Evolutionary conservation across 1,140 invertebrate species (phyloP), one percentile per base, ranked within the genome.

Genomic region (Lepidurus couesii): DNA sequence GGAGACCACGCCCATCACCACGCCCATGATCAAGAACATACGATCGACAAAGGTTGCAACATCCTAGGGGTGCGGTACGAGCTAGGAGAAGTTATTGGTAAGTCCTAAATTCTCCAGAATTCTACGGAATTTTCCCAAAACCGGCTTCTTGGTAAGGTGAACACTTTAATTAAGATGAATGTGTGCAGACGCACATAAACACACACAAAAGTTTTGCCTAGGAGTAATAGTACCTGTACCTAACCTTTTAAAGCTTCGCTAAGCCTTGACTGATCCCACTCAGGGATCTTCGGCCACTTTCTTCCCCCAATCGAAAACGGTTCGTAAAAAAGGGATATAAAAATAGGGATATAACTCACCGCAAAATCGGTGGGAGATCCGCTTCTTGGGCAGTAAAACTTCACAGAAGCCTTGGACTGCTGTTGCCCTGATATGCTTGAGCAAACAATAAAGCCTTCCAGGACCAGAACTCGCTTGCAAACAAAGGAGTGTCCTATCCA

Each of bases 81-180:
- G 42, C 78, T 83, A 11, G 83, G 83, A n/a, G 83, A 83, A 77
- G 79, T 83, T 42, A 80, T 83, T 42, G 83, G 82, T 82, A 75
- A 79, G 81, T 74, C 42, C 10, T 21, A 65, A 65, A 65, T n/a
- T 34, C 34, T 34, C 34, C 34, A 2, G 34, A 34, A 34, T 34
- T 34, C 34, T 34, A 4, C 34, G 34, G 34, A 34, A 34, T 34
- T 21, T 1, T 1, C 0, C 6, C 13, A 3, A 65, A 65, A 65
- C 53, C 16, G 53, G 16, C 21, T 16, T 65, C 8, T 7, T 13
- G 53, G 53, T 16, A 65, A 65, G n/a, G 53, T 16, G 53, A 65
- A 65, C 13, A 13, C 9, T 65, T 21, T 65, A 65, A 65, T 65
- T n/a, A 65, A 65, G 53, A 65, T 9, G 21, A 21, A 16, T 65